phyloP scores from a whole-genome alignment of 2,797 vertebrate genomes.

The Eulemur coronatus region DNA sequence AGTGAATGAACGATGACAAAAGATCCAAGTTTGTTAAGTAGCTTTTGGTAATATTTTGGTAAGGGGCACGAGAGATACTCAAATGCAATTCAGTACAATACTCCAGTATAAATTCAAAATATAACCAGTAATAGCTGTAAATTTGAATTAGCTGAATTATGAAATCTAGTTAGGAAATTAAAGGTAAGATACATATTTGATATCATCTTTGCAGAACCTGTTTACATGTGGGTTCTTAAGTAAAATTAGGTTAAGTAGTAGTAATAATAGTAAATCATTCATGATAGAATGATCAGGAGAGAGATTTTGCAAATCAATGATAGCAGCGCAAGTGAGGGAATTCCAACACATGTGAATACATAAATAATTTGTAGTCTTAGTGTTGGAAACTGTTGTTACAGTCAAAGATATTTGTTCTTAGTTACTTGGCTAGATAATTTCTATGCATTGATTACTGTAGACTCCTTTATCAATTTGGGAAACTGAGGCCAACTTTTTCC shows the following conservation, averaged over 20 bases:
- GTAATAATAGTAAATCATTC: neutral
- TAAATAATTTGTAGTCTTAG: neutral
- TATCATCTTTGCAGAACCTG: neutral
- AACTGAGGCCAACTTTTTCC: neutral
- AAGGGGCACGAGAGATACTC: neutral
- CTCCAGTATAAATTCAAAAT: neutral
- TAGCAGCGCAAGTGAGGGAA: neutral
- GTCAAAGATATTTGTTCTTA: neutral
- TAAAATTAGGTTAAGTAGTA: neutral
- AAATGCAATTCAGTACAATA: neutral
- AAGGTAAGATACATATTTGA: neutral
- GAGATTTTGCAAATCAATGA: neutral
- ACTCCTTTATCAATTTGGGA: neutral
- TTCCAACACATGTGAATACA: rapidly evolving
- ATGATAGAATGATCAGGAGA: neutral
- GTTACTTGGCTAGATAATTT: neutral
- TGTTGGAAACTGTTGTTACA: neutral
- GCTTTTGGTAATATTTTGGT: neutral
- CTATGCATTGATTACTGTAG: neutral
- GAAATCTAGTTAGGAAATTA: neutral
- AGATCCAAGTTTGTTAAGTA: neutral
- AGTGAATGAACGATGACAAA: neutral
- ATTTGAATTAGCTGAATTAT: neutral
- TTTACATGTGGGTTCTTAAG: neutral
- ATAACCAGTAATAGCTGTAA: neutral